Evolutionary conservation across 1,140 invertebrate species (phyloP).

Genomic region (Drosophila seguyi): DNA sequence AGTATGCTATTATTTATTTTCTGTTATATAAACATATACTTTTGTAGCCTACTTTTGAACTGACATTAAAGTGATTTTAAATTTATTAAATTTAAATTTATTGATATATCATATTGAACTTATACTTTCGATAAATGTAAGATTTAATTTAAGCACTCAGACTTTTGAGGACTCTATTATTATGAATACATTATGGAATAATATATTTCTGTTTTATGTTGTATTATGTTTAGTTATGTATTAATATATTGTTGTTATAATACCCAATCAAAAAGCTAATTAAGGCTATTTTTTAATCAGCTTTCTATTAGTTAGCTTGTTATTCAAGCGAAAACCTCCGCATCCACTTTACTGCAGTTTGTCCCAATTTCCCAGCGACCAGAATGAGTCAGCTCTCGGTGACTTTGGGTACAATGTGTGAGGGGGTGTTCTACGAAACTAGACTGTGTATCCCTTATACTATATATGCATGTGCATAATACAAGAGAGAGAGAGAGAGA

Average conservation of each 20-base stretch:
- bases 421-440: neutral
- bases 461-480: slow-evolving; percentile 25
- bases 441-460: neutral
- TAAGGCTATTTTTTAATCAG: neutral
- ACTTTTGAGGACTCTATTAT: too few species aligned
- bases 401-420: slow-evolving; percentile 36
- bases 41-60: too few species aligned
- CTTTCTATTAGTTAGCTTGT: neutral
- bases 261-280: neutral
- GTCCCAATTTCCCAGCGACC: slow-evolving; percentile 11
- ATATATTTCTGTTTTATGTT: too few species aligned
- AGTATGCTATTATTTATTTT: too few species aligned
- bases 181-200: too few species aligned
- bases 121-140: too few species aligned
- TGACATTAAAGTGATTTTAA: too few species aligned
- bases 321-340: neutral
- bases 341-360: slow-evolving; percentile 1
- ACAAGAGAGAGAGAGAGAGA: slow-evolving; percentile 12
- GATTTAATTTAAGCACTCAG: too few species aligned
- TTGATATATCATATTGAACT: neutral
- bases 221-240: too few species aligned
- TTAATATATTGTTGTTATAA: neutral
- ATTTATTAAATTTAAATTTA: too few species aligned
- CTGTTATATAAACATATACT: too few species aligned
- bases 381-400: slow-evolving; percentile 20